Percentiles rank a stretch among this genome's conserved stretches.
Conservation (phyloP, 2,888 invertebrate genomes). For the Aproaerema taeniolella region DNA sequence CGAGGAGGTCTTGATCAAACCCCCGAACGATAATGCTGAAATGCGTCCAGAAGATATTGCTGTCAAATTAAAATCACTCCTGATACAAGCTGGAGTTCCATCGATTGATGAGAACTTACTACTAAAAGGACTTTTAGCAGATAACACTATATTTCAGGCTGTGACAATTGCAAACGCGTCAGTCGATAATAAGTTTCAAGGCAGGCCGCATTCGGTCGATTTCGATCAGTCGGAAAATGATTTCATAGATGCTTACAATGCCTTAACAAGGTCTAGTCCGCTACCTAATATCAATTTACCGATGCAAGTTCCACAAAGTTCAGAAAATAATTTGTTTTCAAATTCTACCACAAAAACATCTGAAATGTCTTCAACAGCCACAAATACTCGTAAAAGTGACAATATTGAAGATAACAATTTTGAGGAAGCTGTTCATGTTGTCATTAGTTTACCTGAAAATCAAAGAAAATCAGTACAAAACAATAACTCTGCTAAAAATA, state of each 20-base stretch:
- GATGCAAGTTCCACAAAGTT: too few species aligned
- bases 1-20: constrained; percentile 20
- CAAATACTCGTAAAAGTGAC: not conserved
- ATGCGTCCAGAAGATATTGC: constrained; percentile 39
- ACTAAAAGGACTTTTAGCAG: constrained; percentile 44
- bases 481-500: not conserved
- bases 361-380: too few species aligned
- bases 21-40: constrained; percentile 4
- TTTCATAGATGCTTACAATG: constrained; percentile 69
- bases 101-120: constrained; percentile 49
- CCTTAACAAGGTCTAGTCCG: constrained; percentile 58
- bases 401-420: not conserved
- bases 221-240: constrained; percentile 65
- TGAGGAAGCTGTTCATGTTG: too few species aligned
- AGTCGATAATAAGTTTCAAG: constrained; percentile 12
- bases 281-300: constrained; percentile 46
- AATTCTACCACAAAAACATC: not conserved
- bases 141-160: constrained; percentile 24
- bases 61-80: constrained; percentile 46
- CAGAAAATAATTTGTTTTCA: too few species aligned
- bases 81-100: constrained; percentile 50
- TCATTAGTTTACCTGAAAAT: too few species aligned
- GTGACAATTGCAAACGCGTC: constrained; percentile 16
- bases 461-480: not conserved
- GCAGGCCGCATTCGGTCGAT: constrained; percentile 39